Evolutionary conservation across 2,113 vertebrate species (phyloP), one percentile per base, ranked within the genome.

Genomic region (Oryzias curvinotus): DNA sequence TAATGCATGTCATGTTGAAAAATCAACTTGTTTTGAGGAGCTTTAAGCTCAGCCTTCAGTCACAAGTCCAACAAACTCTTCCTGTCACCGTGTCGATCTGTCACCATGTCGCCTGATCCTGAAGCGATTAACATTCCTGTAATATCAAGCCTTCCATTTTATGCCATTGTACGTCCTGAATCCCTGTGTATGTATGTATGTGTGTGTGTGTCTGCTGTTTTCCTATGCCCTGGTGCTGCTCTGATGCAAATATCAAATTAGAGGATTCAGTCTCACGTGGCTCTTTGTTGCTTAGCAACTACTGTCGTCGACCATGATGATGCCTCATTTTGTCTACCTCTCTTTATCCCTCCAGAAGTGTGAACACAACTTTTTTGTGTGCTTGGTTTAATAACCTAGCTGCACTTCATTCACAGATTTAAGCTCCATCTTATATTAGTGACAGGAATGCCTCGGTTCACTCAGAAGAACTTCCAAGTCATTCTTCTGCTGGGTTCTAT

Each of bases 231-330:
- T 1, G 19, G 55, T 77, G 70, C 78, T 60, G 77, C 78, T 81
- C 83, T 43, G 71, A 70, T 78, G 82, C 85, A 81, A 86, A 90
- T 84, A 86, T 86, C 77, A 89, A 85, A 87, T 80, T 71, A 83
- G 82, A 85, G 82, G 77, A 81, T 75, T 73, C 46, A 54, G 73
- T 81, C 80, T 87, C 75, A 83, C 71, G 54, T 85, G 78, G 73
- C 66, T 64, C 78, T 81, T 78, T 86, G 90, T 92, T 92, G 86
- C 92, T 68, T 88, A 86, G 92, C 90, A 86, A 92, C 92, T 76
- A 13, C 76, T 85, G 83, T 91, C 87, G 88, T 84, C 71, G 62
- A 71, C 84, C 77, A 73, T 42, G 65, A 84, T 85, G 70, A 60
- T 54, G 68, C 63, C 59, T 75, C 54, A 19, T 64, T 63, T 62